These are phyloP conservation scores for Acanthurus lineatus DNA, from an alignment of 2,797 vertebrate species.

Conservation along the genomic window DNA sequence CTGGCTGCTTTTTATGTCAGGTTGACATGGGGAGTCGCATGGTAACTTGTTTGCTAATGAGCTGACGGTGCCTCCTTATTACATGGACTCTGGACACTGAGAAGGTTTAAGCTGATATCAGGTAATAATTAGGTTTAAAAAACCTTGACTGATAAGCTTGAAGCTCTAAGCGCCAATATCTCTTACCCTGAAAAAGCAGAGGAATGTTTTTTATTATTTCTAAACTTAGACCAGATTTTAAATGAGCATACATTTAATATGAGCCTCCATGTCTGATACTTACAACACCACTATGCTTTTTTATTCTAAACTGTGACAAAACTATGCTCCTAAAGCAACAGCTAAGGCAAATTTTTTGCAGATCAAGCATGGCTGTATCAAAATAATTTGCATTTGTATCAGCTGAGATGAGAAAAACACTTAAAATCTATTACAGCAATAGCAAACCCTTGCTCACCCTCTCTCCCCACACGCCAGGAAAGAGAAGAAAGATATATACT, in stretches of 20 bases:
- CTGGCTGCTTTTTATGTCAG: conserved; percentile 55
- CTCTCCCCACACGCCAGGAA: conserved; percentile 17
- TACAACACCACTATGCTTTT: background rate
- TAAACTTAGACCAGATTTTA: background rate
- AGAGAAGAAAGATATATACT: conserved; percentile 34
- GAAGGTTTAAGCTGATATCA: background rate
- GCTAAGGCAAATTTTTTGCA: conserved; percentile 29
- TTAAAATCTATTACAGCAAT: conserved; percentile 39
- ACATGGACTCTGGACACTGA: background rate
- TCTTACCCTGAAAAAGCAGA: background rate
- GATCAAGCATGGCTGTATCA: conserved; percentile 46
- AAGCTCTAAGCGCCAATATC: background rate
- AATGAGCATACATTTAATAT: background rate
- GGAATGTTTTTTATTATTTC: background rate
- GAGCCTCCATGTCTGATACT: background rate
- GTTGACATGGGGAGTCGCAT: conserved; percentile 57
- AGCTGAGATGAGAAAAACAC: conserved; percentile 1
- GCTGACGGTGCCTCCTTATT: conserved; percentile 16
- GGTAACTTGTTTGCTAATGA: conserved; percentile 69
- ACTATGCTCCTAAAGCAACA: conserved; percentile 15
- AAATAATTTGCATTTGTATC: conserved; percentile 49
- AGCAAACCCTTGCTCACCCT: conserved; percentile 25
- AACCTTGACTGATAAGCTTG: background rate
- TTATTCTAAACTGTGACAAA: conserved; percentile 29
- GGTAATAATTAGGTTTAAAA: background rate